Evolutionary conservation across 2,888 invertebrate genomes (phyloP).

Genomic region (Cyrtodaria siliqua): DNA sequence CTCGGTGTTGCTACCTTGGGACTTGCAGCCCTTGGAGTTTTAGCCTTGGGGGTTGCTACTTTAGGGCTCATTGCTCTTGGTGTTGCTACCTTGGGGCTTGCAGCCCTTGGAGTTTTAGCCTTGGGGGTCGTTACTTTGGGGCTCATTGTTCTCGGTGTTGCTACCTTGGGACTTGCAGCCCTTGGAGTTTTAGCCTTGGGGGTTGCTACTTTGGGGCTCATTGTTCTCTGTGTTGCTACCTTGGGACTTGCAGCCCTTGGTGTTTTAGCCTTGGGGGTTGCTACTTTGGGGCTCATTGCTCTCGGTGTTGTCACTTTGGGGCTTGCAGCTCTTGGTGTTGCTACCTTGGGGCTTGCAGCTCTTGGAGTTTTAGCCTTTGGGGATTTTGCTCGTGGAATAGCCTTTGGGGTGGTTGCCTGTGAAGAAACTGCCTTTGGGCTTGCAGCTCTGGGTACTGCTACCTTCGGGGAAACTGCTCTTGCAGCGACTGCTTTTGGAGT

Average conservation of each 20-base stretch:
- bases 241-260: constrained; percentile 45
- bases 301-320: constrained; percentile 51
- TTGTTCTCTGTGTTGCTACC: constrained; percentile 19
- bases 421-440: constrained; percentile 32
- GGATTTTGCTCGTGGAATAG: constrained; percentile 46
- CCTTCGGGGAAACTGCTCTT: constrained; percentile 20
- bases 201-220: constrained; percentile 17
- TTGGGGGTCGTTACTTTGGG: constrained; percentile 51
- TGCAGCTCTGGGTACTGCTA: constrained; percentile 28
- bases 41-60: constrained; percentile 23
- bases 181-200: constrained; percentile 27
- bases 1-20: constrained; percentile 48
- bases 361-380: constrained; percentile 41
- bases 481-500: constrained; percentile 52
- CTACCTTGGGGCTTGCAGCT: constrained; percentile 12
- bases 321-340: constrained; percentile 29
- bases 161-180: constrained; percentile 30
- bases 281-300: constrained; percentile 41
- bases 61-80: too few relatives aligned
- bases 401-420: constrained; percentile 49
- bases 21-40: constrained; percentile 26
- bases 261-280: constrained; percentile 44
- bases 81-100: constrained; percentile 37
- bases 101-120: too few relatives aligned
- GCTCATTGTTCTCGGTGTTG: constrained; percentile 30